These are phyloP conservation scores for Pheosia tremula DNA, from an alignment of 2,888 invertebrate species.

Conservation along the genomic window DNA sequence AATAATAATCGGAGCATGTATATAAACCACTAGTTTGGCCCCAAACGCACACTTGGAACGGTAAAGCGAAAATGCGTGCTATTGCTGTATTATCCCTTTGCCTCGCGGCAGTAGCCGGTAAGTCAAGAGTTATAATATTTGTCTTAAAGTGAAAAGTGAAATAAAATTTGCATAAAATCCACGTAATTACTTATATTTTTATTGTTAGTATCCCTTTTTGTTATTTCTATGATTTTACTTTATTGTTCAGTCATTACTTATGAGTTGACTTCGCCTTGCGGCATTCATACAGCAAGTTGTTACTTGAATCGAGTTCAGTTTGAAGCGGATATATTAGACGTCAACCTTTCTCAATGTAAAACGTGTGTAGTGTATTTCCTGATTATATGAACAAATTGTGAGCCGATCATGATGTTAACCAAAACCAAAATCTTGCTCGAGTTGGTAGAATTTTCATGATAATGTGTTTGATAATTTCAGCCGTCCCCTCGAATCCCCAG, in stretches of 20 bases:
- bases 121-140: not conserved
- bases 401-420: too few species aligned
- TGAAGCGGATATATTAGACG: too few species aligned
- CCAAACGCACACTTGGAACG: not conserved
- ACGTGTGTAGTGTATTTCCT: too few species aligned
- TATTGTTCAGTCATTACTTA: too few species aligned
- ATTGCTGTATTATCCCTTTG: not conserved
- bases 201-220: not conserved
- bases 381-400: too few species aligned
- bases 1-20: not conserved
- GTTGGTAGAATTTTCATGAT: not conserved
- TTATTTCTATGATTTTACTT: too few species aligned
- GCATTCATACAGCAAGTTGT: too few species aligned
- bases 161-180: not conserved
- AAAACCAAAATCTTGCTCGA: too few species aligned
- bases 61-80: not conserved
- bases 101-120: not conserved
- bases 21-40: not conserved
- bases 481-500: constrained; percentile 19
- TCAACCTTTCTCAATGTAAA: too few species aligned
- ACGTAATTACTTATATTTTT: not conserved
- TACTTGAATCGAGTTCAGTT: too few species aligned
- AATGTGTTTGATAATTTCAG: constrained; percentile 17
- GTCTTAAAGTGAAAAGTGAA: not conserved
- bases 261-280: too few species aligned